phyloP scores from a whole-genome alignment of 2,113 vertebrate genomes.

The Cottus gobio region DNA sequence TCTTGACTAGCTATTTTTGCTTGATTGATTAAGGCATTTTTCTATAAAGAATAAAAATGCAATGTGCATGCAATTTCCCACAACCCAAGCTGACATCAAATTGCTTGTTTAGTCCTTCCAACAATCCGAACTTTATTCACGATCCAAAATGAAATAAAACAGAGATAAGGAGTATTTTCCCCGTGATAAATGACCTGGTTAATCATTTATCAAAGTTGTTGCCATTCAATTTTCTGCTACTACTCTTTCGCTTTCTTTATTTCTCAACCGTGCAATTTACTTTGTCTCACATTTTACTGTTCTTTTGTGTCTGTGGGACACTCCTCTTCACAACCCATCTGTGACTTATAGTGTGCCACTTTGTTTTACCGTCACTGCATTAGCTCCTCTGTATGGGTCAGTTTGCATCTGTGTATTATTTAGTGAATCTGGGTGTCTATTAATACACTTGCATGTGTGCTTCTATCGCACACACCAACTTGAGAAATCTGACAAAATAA shows the following conservation, averaged over 20 bases:
- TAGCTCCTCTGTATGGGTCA: constrained; percentile 15
- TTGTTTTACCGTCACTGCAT: constrained; percentile 36
- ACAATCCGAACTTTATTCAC: not conserved
- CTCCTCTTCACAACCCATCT: constrained; percentile 43
- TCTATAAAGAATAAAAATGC: not conserved
- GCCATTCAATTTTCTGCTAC: not conserved
- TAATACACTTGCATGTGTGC: constrained; percentile 14
- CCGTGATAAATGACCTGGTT: not conserved
- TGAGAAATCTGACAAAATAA: not conserved
- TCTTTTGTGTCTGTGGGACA: constrained; percentile 34
- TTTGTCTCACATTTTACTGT: constrained; percentile 28
- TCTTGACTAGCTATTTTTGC: not conserved
- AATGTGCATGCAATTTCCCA: not conserved
- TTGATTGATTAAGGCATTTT: not conserved
- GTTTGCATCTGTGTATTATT: constrained; percentile 23
- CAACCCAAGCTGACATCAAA: not conserved
- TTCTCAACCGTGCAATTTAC: constrained; percentile 7
- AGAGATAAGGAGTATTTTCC: not conserved
- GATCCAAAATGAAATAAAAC: not conserved
- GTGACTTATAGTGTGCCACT: constrained; percentile 28
- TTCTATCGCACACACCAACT: not conserved
- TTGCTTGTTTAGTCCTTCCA: not conserved
- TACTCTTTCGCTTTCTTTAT: not conserved
- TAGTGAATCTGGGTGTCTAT: constrained; percentile 13
- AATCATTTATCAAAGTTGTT: not conserved